phyloP scores from a whole-genome alignment of 2,113 vertebrate genomes.

The Nyctibius bracteatus region DNA sequence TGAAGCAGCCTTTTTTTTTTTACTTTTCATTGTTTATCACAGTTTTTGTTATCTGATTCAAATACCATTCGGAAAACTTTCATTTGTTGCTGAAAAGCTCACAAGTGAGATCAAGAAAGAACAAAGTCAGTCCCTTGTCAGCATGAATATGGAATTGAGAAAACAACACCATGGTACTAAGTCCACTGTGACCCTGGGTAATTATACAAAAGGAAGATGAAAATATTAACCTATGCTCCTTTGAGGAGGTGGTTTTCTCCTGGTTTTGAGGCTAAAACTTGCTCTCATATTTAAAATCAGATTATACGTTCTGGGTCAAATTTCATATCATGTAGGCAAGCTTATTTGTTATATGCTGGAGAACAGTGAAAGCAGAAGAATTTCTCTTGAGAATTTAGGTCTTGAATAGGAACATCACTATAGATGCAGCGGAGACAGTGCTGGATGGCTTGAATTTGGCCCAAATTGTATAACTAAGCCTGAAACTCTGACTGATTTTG shows the following conservation, averaged over 20 bases:
- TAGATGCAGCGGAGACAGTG: not conserved
- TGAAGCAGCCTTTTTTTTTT: not conserved
- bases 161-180: not conserved
- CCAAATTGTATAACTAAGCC: not conserved
- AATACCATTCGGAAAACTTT: not conserved
- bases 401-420: not conserved
- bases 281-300: not conserved
- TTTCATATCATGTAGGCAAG: not conserved
- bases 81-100: not conserved
- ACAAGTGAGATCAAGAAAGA: not conserved
- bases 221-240: not conserved
- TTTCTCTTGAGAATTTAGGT: not conserved
- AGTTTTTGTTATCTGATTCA: not conserved
- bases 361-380: not conserved
- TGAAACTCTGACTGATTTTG: not conserved
- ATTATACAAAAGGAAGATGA: not conserved
- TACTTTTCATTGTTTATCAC: accelerated
- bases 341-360: not conserved
- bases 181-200: not conserved
- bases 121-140: not conserved
- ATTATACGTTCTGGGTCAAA: not conserved
- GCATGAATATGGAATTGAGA: not conserved
- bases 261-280: not conserved
- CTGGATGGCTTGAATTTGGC: not conserved
- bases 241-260: not conserved